A percentile compares a stretch with the other conserved stretches of the same genome.
Evolutionary conservation across 2,797 vertebrate genomes (phyloP).

Genomic region (Lithobates pipiens): DNA sequence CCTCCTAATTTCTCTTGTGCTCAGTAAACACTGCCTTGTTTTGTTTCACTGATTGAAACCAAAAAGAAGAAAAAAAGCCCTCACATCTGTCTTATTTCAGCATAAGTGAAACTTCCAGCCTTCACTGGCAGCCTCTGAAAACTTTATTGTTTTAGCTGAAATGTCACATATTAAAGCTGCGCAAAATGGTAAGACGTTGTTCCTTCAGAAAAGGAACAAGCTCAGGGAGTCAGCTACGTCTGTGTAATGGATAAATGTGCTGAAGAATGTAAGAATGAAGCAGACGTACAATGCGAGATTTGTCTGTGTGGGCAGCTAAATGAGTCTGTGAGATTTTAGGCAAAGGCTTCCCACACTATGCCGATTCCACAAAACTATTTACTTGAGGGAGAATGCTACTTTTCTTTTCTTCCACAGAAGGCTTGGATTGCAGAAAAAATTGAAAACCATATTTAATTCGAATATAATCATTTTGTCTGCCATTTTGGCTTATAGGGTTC

Average conservation of each 20-base stretch:
- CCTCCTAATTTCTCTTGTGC: not conserved
- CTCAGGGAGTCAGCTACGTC: slow-evolving; percentile 34
- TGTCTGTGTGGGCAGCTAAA: slow-evolving; percentile 56
- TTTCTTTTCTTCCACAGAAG: slow-evolving; percentile 29
- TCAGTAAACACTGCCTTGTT: slow-evolving; percentile 38
- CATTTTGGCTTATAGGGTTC: no score
- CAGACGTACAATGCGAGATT: slow-evolving; percentile 36
- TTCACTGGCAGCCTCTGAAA: slow-evolving; percentile 51
- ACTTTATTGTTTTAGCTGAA: slow-evolving; percentile 56
- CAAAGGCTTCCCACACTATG: slow-evolving; percentile 43
- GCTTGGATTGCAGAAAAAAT: slow-evolving; percentile 1
- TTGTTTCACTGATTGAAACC: slow-evolving; percentile 18
- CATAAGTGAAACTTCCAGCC: slow-evolving; percentile 30
- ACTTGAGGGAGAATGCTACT: slow-evolving; percentile 16
- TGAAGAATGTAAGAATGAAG: slow-evolving; percentile 39
- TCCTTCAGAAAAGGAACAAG: slow-evolving; percentile 5
- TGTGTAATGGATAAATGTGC: slow-evolving; percentile 44
- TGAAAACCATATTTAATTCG: slow-evolving; percentile 11
- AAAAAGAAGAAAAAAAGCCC: not conserved
- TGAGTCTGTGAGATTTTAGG: slow-evolving; percentile 55
- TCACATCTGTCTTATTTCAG: slow-evolving; percentile 55
- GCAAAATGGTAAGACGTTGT: slow-evolving; percentile 18
- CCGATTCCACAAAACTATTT: slow-evolving; percentile 44
- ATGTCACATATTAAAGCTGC: slow-evolving; percentile 55
- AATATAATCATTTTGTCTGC: not conserved